Evolutionary conservation across 2,113 vertebrate species (phyloP).

Genomic region (Ictalurus furcatus): DNA sequence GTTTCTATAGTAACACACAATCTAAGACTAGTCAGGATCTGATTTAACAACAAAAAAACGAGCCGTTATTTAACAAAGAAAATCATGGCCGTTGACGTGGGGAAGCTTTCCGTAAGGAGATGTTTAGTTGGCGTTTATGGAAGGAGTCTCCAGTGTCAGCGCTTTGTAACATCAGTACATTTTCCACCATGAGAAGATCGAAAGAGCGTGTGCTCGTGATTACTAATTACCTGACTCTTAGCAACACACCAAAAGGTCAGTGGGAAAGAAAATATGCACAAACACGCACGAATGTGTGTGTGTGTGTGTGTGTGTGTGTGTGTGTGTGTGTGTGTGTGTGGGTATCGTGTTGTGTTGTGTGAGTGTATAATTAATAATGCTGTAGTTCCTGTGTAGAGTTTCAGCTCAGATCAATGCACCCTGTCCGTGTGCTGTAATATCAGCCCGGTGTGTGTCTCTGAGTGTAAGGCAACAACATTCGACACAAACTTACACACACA

Average conservation of each 20-base stretch:
- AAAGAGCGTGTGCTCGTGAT: not conserved
- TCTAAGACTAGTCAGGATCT: not conserved
- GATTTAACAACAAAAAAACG: no score
- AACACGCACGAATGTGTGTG: not conserved
- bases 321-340: conserved; percentile 36
- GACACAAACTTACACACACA: conserved; percentile 30
- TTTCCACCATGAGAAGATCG: not conserved
- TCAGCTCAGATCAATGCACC: conserved; percentile 54
- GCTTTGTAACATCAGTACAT: not conserved
- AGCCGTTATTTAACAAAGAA: not conserved
- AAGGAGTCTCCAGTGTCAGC: not conserved
- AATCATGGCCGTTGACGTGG: not conserved
- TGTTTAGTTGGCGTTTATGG: not conserved
- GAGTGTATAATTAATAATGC: conserved; percentile 61
- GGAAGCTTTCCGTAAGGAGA: not conserved
- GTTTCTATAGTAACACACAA: not conserved
- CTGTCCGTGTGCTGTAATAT: conserved; percentile 49
- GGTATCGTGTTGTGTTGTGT: conserved; percentile 45
- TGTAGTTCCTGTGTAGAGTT: conserved; percentile 62
- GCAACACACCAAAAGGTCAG: conserved; percentile 27
- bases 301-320: not conserved
- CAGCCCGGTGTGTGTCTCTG: conserved; percentile 31
- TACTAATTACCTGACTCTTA: conserved; percentile 25
- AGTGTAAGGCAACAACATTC: conserved; percentile 39
- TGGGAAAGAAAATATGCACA: conserved; percentile 15